Conservation (phyloP, 1,140 invertebrate genomes). For the Leptestheria dahalacensis region DNA sequence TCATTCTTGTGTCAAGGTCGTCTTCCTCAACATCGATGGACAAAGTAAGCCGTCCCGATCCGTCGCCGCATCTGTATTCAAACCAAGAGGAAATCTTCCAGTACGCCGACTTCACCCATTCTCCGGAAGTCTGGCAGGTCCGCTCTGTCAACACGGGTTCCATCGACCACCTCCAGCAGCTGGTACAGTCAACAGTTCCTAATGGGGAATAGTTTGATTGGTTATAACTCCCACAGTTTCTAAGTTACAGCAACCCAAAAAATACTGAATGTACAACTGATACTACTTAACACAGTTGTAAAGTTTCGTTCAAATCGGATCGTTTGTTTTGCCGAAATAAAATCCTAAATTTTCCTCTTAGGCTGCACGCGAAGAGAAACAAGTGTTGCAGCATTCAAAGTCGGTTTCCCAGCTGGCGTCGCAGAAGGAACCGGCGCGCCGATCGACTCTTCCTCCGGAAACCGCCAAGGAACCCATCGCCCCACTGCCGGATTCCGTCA, state of each 20-base stretch:
- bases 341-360: too few species aligned
- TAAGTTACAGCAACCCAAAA: too few species aligned
- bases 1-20: not conserved
- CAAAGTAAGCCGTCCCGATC: not conserved
- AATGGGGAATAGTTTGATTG: too few species aligned
- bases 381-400: not conserved
- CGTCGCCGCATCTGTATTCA: not conserved
- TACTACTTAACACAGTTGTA: too few species aligned
- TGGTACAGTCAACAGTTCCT: too few species aligned
- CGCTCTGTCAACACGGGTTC: conserved; percentile 11
- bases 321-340: too few species aligned
- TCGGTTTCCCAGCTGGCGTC: conserved; percentile 1
- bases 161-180: conserved; percentile 9
- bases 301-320: too few species aligned
- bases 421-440: not conserved
- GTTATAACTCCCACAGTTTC: too few species aligned
- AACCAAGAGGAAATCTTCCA: conserved; percentile 7
- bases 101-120: conserved; percentile 6
- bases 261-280: too few species aligned
- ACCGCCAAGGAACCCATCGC: conserved; percentile 8
- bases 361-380: not conserved
- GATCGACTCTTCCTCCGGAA: conserved; percentile 4
- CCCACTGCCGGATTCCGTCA: conserved; percentile 5
- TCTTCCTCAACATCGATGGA: conserved; percentile 5
- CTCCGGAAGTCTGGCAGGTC: conserved; percentile 11